Conservation (phyloP, 2,888 invertebrate species). For the Nebria salina region DNA sequence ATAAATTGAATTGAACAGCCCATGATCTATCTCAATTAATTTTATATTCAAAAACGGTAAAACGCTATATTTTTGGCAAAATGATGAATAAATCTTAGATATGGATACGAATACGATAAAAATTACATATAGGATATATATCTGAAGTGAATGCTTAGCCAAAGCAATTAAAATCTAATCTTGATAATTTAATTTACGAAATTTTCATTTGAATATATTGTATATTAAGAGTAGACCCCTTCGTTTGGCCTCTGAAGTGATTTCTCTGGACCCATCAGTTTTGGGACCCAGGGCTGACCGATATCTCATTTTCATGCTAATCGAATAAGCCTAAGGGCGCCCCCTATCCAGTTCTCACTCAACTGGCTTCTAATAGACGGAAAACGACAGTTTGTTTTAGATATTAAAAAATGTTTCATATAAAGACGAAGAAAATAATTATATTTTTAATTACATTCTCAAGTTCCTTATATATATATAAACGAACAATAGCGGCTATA, state of each 20-base stretch:
- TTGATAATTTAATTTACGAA: background rate
- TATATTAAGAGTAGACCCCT: background rate
- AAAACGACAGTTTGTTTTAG: constrained; percentile 22
- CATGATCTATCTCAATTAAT: too few relatives aligned
- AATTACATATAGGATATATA: too few relatives aligned
- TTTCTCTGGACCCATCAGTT: constrained; percentile 10
- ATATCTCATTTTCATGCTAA: constrained; percentile 22
- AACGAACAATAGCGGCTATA: too few relatives aligned
- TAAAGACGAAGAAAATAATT: constrained; percentile 12
- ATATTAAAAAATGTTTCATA: constrained; percentile 14
- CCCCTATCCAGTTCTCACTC: background rate
- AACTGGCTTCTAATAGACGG: constrained; percentile 6
- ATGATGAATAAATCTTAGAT: too few relatives aligned
- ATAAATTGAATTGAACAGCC: too few relatives aligned
- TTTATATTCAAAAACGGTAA: too few relatives aligned
- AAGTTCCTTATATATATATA: too few relatives aligned
- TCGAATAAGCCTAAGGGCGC: constrained; percentile 6
- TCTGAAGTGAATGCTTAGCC: too few relatives aligned
- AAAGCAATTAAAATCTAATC: background rate
- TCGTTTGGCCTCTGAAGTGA: background rate
- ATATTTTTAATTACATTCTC: constrained; percentile 16
- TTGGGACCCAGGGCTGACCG: constrained; percentile 12
- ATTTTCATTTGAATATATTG: background rate
- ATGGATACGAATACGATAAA: too few relatives aligned
- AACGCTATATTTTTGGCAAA: too few relatives aligned